Evolutionary conservation across 2,888 invertebrate species (phyloP), one percentile per base, ranked within the genome.

Genomic region (Drosophila yooni): DNA sequence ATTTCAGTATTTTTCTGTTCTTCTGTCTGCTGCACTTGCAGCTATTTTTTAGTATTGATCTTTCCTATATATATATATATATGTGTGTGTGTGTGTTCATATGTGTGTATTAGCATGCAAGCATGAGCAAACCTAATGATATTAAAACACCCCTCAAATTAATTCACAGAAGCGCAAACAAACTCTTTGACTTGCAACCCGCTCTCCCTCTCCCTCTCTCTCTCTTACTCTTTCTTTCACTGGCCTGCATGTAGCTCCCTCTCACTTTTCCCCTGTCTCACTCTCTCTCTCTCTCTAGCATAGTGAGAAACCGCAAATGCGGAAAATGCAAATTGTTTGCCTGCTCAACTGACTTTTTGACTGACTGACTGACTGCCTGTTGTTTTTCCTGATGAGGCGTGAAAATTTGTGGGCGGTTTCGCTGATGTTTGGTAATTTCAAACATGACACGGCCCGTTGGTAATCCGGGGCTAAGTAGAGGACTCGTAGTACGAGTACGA

Each of bases 71-170:
- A 15, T 4, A 8, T n/a, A 18, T 8, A 4, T 33, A 3, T 15
- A 2, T n/a, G 11, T 11, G 11, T 33, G 33, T 33, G 33, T 34
- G 13, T 34, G 5, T 34, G 13, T n/a, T n/a, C n/a, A n/a, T n/a
- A n/a, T 34, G 13, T 34, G 3, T 43, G 18, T 21, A 21, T 46
- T 8, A n/a, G n/a, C 5, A 27, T 40, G 43, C 46, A 29, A 69
- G 52, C 69, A 27, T 69, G 74, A 81, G 76, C 77, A 85, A 78
- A 15, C 18, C 81, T 83, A 91, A 89, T 88, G 87, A 83, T 91
- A 91, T 92, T 91, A 91, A 70, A 86, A 88, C 91, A 84, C 89
- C 91, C 91, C 82, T 70, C 60, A 78, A 83, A 90, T 88, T 90
- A 89, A 83, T 87, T 90, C 90, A 79, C 59, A 71, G 83, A 83